Evolutionary conservation across 2,797 vertebrate species (phyloP).

Genomic region (Hippoglossus hippoglossus): DNA sequence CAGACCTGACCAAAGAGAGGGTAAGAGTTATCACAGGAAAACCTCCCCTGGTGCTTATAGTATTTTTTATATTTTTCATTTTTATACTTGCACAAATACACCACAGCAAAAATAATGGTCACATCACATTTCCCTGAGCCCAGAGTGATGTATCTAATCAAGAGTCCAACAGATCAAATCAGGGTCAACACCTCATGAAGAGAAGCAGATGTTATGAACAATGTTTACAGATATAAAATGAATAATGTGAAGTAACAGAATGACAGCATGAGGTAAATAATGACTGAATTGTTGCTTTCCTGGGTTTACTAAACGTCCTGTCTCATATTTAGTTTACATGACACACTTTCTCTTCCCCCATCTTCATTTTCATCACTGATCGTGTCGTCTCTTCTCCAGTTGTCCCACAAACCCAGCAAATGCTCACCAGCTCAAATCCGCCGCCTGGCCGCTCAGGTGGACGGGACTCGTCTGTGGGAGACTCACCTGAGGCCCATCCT

Average conservation of each 20-base stretch:
- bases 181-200: neutral
- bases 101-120: no score
- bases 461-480: conserved; percentile 86
- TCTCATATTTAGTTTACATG: neutral
- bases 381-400: conserved; percentile 60
- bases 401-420: conserved; percentile 82
- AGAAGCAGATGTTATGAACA: neutral
- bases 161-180: neutral
- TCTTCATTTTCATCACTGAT: neutral
- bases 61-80: no score
- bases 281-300: no score
- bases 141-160: neutral
- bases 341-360: neutral
- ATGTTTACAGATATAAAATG: no score
- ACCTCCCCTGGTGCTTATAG: neutral
- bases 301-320: neutral
- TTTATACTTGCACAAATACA: no score
- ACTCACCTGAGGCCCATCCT: conserved; percentile 87
- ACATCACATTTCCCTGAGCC: no score
- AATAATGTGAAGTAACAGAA: no score
- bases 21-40: conserved; percentile 59
- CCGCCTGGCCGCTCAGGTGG: conserved; percentile 83
- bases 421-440: conserved; percentile 80
- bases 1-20: conserved; percentile 75
- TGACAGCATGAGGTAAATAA: no score